A percentile compares a stretch with the other conserved stretches of the same genome.
Conservation (phyloP, 53 echinoderm and acorn worm genomes). For the Temnopleurus reevesii region DNA sequence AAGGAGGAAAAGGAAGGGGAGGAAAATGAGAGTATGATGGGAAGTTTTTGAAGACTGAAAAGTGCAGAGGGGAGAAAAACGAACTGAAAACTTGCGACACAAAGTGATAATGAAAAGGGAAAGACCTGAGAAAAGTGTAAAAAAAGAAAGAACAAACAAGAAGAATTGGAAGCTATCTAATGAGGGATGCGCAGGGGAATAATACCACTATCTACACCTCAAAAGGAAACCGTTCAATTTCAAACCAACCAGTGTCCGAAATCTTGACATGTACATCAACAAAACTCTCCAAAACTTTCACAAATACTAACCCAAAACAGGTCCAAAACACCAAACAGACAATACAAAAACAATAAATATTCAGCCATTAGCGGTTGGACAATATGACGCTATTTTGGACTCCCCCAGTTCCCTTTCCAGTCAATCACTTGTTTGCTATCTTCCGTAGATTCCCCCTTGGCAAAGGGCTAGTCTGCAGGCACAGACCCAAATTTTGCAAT, state of each 20-base stretch:
- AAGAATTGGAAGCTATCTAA: no score
- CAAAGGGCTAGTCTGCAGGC: no score
- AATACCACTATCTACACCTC: neutral
- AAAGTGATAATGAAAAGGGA: no score
- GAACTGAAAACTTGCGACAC: no score
- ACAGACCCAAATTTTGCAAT: no score
- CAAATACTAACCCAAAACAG: neutral
- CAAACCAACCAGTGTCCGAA: neutral
- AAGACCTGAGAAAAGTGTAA: no score
- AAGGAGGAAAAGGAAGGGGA: no score
- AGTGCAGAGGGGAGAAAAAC: no score
- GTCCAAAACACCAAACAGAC: conserved; percentile 24
- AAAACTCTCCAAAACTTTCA: neutral
- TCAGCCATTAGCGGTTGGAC: conserved; percentile 8
- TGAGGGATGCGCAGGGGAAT: no score
- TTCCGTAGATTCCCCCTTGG: conserved; percentile 2
- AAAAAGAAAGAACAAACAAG: no score
- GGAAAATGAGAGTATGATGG: no score
- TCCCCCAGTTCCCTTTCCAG: neutral
- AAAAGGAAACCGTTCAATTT: neutral
- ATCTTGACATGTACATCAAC: neutral
- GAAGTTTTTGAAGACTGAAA: no score
- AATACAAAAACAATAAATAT: neutral
- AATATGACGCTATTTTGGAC: neutral
- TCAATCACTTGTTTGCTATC: conserved; percentile 46